Conservation (phyloP, 2,113 vertebrate genomes). For the Rhea pennata region DNA sequence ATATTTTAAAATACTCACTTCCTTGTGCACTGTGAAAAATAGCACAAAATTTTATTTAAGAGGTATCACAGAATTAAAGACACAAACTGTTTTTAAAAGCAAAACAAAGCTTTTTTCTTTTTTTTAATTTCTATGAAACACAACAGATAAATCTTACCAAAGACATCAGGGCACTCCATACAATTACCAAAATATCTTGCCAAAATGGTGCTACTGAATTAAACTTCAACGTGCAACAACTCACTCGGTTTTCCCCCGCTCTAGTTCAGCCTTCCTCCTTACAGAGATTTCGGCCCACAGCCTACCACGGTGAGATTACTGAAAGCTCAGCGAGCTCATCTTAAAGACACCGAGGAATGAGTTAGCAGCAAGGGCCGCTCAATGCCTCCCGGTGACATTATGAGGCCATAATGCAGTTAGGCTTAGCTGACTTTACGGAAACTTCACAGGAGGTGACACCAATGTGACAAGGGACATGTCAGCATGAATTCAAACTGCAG, state of each 20-base stretch:
- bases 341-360: neutral
- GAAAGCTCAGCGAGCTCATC: neutral
- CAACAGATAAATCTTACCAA: neutral
- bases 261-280: neutral
- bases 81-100: neutral
- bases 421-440: neutral
- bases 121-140: neutral
- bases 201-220: neutral
- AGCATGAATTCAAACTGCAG: neutral
- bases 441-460: neutral
- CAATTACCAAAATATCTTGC: neutral
- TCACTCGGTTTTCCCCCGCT: neutral
- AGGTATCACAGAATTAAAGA: conserved; percentile 1
- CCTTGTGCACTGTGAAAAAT: conserved; percentile 29
- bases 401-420: neutral
- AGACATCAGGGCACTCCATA: rapidly evolving
- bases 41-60: neutral
- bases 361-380: neutral
- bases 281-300: neutral
- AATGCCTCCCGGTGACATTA: no score
- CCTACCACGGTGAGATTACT: rapidly evolving
- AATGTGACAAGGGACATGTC: neutral
- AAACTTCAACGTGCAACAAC: neutral
- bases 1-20: neutral
- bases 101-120: neutral